Conservation (phyloP, 2,113 vertebrate genomes). For the Anarrhichthys ocellatus region DNA sequence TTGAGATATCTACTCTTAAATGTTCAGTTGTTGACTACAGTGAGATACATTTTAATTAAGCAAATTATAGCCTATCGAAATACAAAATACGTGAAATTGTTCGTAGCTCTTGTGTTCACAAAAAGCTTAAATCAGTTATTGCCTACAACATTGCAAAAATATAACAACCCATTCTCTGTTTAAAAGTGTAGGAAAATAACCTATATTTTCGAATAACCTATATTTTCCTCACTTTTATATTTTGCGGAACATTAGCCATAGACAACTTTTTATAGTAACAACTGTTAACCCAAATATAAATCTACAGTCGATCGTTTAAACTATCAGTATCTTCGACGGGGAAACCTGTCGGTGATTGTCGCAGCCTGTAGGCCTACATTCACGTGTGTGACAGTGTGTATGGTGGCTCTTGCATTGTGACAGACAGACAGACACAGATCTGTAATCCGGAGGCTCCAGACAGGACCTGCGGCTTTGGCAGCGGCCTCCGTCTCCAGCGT, state of each 20-base stretch:
- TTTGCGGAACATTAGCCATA: neutral
- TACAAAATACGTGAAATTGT: neutral
- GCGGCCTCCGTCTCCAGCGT: constrained; percentile 50
- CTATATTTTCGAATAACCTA: neutral
- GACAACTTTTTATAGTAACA: neutral
- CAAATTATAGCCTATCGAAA: neutral
- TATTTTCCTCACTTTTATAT: neutral
- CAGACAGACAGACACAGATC: constrained; percentile 31
- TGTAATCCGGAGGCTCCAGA: constrained; percentile 54
- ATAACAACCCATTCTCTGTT: neutral
- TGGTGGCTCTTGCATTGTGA: constrained; percentile 29
- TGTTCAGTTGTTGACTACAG: neutral
- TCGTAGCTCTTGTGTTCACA: neutral
- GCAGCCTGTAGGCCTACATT: neutral
- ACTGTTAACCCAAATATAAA: neutral
- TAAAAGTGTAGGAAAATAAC: neutral
- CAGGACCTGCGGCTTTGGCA: constrained; percentile 65
- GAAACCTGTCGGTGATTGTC: neutral
- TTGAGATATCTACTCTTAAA: neutral
- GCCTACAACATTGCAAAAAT: neutral
- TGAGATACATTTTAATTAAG: neutral
- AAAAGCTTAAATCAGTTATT: neutral
- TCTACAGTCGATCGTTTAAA: neutral
- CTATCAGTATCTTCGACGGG: neutral
- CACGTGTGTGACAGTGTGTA: constrained; percentile 16